Evolutionary conservation across 2,797 vertebrate genomes (phyloP).

Genomic region (Coranthus polyacanthus): DNA sequence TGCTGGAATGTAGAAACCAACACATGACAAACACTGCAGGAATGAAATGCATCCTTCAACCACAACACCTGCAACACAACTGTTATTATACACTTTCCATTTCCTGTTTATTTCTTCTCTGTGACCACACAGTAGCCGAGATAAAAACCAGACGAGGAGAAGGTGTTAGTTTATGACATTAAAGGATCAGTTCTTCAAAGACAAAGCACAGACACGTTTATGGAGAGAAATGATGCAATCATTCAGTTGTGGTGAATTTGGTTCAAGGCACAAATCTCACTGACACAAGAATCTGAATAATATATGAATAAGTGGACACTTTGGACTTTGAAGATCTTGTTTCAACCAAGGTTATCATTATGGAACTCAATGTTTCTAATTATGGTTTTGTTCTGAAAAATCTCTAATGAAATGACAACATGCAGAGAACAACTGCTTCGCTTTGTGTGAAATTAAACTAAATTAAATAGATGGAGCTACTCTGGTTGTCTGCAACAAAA

Average conservation of each 20-base stretch:
- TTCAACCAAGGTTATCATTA: no score
- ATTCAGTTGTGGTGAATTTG: background rate
- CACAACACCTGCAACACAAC: constrained; percentile 67
- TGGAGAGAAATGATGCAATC: background rate
- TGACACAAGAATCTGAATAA: no score
- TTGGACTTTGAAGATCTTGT: no score
- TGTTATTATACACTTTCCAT: background rate
- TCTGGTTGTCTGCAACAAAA: no score
- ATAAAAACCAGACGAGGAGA: background rate
- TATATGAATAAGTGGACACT: no score
- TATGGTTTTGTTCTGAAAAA: no score
- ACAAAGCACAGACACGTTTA: background rate
- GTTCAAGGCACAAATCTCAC: no score
- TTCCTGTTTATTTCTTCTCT: constrained; percentile 4
- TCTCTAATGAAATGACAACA: no score
- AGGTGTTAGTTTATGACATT: background rate
- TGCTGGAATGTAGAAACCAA: constrained; percentile 51
- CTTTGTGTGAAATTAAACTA: no score
- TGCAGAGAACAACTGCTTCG: no score
- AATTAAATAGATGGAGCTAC: no score
- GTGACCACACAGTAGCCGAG: background rate
- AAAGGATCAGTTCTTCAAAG: background rate
- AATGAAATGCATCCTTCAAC: constrained; percentile 61
- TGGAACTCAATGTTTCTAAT: no score
- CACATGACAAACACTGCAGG: constrained; percentile 65